These are phyloP conservation scores for Xyliphius kryptos DNA, from an alignment of 2,113 vertebrate species.

Conservation along the genomic window DNA sequence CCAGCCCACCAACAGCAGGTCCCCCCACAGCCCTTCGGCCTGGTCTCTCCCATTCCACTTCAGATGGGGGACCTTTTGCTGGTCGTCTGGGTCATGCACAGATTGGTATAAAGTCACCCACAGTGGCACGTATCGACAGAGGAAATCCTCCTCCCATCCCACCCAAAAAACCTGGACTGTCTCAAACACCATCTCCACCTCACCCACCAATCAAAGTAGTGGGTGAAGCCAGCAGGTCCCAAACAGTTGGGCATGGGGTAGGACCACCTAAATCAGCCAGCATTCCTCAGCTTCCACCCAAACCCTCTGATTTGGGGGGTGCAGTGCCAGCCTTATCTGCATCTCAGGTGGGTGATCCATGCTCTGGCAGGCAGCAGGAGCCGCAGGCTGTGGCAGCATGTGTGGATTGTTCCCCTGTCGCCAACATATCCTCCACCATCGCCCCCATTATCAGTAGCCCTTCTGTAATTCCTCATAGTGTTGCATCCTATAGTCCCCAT, in stretches of 20 bases:
- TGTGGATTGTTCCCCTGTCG: constrained; percentile 82
- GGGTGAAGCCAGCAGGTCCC: constrained; percentile 77
- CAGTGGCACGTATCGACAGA: constrained; percentile 83
- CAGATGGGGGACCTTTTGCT: constrained; percentile 70
- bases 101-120: constrained; percentile 80
- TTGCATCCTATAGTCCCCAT: constrained; percentile 86
- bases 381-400: constrained; percentile 89
- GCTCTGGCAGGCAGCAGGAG: constrained; percentile 67
- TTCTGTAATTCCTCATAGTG: constrained; percentile 86
- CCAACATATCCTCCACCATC: constrained; percentile 67
- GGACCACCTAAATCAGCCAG: constrained; percentile 50
- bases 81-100: constrained; percentile 65
- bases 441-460: constrained; percentile 76
- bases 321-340: constrained; percentile 89
- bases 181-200: constrained; percentile 88
- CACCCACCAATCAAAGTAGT: constrained; percentile 85
- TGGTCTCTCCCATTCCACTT: constrained; percentile 65
- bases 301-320: constrained; percentile 91
- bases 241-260: constrained; percentile 68
- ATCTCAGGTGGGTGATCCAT: constrained; percentile 94
- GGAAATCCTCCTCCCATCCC: constrained; percentile 97
- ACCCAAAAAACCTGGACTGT: constrained; percentile 97
- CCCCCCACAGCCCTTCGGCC: constrained; percentile 56
- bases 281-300: constrained; percentile 95
- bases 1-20: constrained; percentile 72